phyloP scores from a whole-genome alignment of 2,797 vertebrate genomes.

The Anguilla anguilla region DNA sequence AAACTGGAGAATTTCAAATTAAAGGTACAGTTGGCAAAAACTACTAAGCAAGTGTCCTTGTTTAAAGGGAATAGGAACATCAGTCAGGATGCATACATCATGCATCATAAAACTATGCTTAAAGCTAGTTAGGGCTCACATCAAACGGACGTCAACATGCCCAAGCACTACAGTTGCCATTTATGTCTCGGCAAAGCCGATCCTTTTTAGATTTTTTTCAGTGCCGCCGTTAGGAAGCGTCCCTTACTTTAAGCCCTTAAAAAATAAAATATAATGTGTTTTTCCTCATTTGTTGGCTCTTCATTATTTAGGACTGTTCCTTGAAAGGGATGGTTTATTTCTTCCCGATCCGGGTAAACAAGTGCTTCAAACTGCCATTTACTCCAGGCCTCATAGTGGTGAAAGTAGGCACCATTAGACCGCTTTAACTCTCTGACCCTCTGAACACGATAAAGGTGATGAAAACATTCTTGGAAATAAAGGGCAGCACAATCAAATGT shows the following conservation, averaged over 20 bases:
- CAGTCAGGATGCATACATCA: conserved; percentile 64
- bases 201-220: conserved; percentile 62
- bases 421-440: conserved; percentile 52
- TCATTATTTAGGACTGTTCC: conserved; percentile 67
- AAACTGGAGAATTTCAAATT: conserved; percentile 77
- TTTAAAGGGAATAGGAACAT: conserved; percentile 64
- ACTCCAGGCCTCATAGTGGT: conserved; percentile 36
- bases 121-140: conserved; percentile 74
- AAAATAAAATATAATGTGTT: conserved; percentile 67
- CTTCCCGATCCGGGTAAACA: conserved; percentile 69
- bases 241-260: conserved; percentile 70
- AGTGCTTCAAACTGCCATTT: conserved; percentile 39
- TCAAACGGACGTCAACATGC: conserved; percentile 71
- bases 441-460: conserved; percentile 59
- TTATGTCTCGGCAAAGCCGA: conserved; percentile 67
- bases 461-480: conserved; percentile 64
- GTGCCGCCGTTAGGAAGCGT: conserved; percentile 58
- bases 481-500: conserved; percentile 28
- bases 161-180: conserved; percentile 71
- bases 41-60: conserved; percentile 56
- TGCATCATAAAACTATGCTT: conserved; percentile 56
- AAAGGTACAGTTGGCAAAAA: conserved; percentile 73
- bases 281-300: conserved; percentile 59
- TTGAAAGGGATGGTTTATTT: conserved; percentile 52
- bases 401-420: conserved; percentile 65